Evolutionary conservation across 2,113 vertebrate genomes (phyloP).

Genomic region (Paralichthys olivaceus): DNA sequence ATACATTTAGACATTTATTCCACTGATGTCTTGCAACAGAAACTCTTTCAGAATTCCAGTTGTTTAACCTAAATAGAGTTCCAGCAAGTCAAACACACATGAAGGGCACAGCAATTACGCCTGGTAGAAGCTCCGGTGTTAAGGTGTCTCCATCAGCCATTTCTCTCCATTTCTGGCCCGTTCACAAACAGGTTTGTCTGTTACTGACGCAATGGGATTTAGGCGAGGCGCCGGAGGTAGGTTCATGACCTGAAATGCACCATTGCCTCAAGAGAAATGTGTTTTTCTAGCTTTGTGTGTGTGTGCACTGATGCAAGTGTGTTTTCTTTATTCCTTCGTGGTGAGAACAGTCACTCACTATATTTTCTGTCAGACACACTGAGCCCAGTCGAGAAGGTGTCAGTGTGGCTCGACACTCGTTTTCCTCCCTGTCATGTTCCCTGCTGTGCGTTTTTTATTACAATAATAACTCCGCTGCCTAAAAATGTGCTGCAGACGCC

Average conservation of each 20-base stretch:
- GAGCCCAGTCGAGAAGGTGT: slow-evolving; percentile 53
- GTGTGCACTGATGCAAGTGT: slow-evolving; percentile 26
- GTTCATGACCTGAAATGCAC: slow-evolving; percentile 64
- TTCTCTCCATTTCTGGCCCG: slow-evolving; percentile 33
- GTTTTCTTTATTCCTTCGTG: slow-evolving; percentile 30
- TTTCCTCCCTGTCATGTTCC: slow-evolving; percentile 45
- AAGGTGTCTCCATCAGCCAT: slow-evolving; percentile 36
- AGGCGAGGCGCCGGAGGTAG: slow-evolving; percentile 43
- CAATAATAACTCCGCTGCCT: slow-evolving; percentile 59
- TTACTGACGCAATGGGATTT: slow-evolving; percentile 48
- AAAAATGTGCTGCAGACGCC: slow-evolving; percentile 10
- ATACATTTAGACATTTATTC: slow-evolving; percentile 29
- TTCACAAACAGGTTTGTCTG: slow-evolving; percentile 40
- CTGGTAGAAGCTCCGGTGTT: slow-evolving; percentile 19
- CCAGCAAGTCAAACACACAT: slow-evolving; percentile 37
- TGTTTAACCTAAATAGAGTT: slow-evolving; percentile 20
- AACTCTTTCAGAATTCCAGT: slow-evolving; percentile 10
- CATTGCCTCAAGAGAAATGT: slow-evolving; percentile 47
- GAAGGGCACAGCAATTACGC: slow-evolving; percentile 32
- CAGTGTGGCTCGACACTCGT: slow-evolving; percentile 33
- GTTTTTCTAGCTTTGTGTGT: slow-evolving; percentile 41
- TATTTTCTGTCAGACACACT: slow-evolving; percentile 50
- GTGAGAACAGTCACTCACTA: slow-evolving; percentile 42
- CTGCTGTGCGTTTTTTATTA: slow-evolving; percentile 66
- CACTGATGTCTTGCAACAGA: slow-evolving; percentile 37